These are phyloP conservation scores for Proteles cristata DNA, from an alignment of 2,113 vertebrate species.

Conservation along the genomic window DNA sequence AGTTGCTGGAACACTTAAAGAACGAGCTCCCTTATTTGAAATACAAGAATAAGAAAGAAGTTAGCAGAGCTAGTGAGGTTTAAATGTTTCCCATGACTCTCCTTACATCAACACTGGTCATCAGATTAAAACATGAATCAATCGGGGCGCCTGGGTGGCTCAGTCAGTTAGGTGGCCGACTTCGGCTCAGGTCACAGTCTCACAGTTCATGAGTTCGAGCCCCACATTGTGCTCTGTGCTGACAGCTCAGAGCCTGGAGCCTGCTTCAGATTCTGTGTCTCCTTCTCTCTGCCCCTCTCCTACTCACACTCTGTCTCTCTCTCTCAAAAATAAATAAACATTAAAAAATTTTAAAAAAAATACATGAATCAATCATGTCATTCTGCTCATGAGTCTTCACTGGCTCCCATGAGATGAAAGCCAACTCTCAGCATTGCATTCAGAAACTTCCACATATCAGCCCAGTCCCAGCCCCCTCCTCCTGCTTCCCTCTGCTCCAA, in stretches of 20 bases:
- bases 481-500: neutral
- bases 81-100: neutral
- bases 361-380: neutral
- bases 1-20: neutral
- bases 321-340: too few relatives aligned
- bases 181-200: too few relatives aligned
- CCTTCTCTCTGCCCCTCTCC: too few relatives aligned
- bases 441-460: neutral
- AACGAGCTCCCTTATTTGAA: neutral
- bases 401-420: neutral
- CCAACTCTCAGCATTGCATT: neutral
- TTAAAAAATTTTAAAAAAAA: too few relatives aligned
- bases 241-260: too few relatives aligned
- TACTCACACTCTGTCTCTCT: too few relatives aligned
- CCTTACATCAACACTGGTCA: neutral
- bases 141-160: neutral
- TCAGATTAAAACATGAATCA: neutral
- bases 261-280: too few relatives aligned
- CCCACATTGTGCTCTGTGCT: too few relatives aligned
- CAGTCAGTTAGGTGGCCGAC: too few relatives aligned
- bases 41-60: neutral
- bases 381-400: neutral
- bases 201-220: too few relatives aligned
- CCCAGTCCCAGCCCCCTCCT: neutral
- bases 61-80: neutral